Percentiles rank a stretch among this genome's conserved stretches.
phyloP scores from a whole-genome alignment of 2,797 vertebrate genomes.

The Sparus aurata region DNA sequence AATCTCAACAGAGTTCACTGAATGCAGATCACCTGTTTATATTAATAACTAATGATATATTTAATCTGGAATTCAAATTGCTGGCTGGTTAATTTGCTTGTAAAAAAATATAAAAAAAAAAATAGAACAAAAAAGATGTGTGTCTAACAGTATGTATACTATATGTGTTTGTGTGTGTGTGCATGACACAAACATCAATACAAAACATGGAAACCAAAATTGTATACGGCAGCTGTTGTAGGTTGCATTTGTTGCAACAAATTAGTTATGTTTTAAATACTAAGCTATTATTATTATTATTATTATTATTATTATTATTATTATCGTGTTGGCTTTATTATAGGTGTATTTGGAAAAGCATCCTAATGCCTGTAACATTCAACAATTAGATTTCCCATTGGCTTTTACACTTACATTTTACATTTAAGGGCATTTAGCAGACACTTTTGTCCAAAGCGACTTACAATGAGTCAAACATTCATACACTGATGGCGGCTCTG shows the following conservation, averaged over 20 bases:
- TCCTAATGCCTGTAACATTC: background rate
- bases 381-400: background rate
- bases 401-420: too few species aligned
- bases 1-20: background rate
- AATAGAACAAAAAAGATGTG: background rate
- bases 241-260: too few species aligned
- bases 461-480: too few species aligned
- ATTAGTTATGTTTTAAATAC: background rate
- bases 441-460: background rate
- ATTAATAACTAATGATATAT: background rate
- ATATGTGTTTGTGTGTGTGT: too few species aligned
- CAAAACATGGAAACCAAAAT: too few species aligned
- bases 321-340: too few species aligned
- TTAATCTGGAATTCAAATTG: background rate
- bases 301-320: too few species aligned
- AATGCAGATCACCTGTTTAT: background rate
- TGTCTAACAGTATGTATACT: too few species aligned
- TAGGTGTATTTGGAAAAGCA: background rate
- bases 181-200: background rate
- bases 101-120: background rate
- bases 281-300: too few species aligned
- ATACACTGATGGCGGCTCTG: too few species aligned
- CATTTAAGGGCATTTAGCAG: too few species aligned
- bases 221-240: background rate
- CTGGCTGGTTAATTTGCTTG: background rate